A percentile compares a stretch with the other conserved stretches of the same genome.
Conservation (phyloP, 2,113 vertebrate species). For the Ochotona princeps region DNA sequence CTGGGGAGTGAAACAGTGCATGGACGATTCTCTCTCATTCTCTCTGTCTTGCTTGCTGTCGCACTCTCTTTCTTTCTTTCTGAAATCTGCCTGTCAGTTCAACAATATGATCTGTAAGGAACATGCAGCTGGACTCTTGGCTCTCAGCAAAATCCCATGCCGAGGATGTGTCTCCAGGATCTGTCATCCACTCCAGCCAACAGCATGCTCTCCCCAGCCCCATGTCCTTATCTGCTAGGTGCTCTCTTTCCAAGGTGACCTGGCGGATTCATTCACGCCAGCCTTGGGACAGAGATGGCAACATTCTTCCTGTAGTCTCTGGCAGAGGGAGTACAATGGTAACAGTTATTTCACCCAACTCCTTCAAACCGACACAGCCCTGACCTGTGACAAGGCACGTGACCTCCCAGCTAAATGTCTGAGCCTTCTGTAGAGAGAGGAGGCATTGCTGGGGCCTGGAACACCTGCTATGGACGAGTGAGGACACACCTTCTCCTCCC, state of each 20-base stretch:
- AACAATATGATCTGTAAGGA: too few species aligned
- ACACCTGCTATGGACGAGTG: neutral
- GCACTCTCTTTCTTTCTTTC: too few species aligned
- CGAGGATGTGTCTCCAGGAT: neutral
- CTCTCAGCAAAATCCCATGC: neutral
- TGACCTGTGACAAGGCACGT: neutral
- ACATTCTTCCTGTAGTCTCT: conserved; percentile 7
- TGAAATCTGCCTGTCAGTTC: too few species aligned
- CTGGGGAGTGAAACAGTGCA: too few species aligned
- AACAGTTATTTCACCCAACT: neutral
- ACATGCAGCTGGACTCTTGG: neutral
- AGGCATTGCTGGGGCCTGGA: neutral
- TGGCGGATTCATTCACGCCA: neutral
- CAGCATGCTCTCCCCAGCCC: neutral
- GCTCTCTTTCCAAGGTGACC: neutral
- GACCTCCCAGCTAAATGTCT: conserved; percentile 17
- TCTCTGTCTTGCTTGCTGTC: too few species aligned
- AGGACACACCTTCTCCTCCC: neutral
- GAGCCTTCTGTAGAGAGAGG: neutral
- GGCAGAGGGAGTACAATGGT: conserved; percentile 10
- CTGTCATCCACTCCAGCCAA: neutral
- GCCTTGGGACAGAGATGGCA: neutral
- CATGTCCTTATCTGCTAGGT: neutral
- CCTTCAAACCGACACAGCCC: neutral
- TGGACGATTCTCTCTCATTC: too few species aligned